Percentiles rank a stretch among this genome's conserved stretches.
Conservation (phyloP, 2,888 invertebrate species). For the Eulithis prunata region DNA sequence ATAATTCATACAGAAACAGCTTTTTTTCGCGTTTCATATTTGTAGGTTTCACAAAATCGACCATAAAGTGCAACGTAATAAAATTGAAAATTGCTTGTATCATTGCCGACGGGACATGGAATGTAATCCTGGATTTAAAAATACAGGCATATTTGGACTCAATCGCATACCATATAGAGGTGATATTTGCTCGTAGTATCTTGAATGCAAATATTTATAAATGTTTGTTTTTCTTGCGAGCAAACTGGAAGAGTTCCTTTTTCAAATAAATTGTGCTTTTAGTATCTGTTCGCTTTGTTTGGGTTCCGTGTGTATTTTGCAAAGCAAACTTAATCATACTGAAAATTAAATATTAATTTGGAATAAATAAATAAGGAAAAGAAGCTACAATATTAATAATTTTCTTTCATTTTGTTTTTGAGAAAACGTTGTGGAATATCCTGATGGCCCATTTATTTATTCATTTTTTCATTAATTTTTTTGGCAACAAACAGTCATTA, state of each 20-base stretch:
- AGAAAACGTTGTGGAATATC: too few species aligned
- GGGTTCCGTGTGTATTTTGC: background rate
- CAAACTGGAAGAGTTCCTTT: slow-evolving; percentile 10
- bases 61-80: background rate
- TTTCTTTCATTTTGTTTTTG: too few species aligned
- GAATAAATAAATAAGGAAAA: too few species aligned
- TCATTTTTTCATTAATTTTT: too few species aligned
- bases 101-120: slow-evolving; percentile 12
- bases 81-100: slow-evolving; percentile 20
- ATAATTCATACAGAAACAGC: background rate
- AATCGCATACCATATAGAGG: slow-evolving; percentile 7
- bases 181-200: slow-evolving; percentile 15
- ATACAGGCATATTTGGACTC: slow-evolving; percentile 20
- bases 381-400: too few species aligned
- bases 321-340: too few species aligned
- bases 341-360: too few species aligned
- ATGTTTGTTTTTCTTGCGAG: slow-evolving; percentile 14
- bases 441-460: too few species aligned
- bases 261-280: slow-evolving; percentile 2
- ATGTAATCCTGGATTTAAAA: slow-evolving; percentile 10
- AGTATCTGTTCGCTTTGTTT: slow-evolving; percentile 1
- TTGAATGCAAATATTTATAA: slow-evolving; percentile 25
- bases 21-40: background rate
- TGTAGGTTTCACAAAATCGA: slow-evolving; percentile 3
- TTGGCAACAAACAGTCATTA: too few species aligned